These are phyloP conservation scores for Pyrrhia umbra DNA, from an alignment of 2,888 invertebrate species.

Conservation along the genomic window DNA sequence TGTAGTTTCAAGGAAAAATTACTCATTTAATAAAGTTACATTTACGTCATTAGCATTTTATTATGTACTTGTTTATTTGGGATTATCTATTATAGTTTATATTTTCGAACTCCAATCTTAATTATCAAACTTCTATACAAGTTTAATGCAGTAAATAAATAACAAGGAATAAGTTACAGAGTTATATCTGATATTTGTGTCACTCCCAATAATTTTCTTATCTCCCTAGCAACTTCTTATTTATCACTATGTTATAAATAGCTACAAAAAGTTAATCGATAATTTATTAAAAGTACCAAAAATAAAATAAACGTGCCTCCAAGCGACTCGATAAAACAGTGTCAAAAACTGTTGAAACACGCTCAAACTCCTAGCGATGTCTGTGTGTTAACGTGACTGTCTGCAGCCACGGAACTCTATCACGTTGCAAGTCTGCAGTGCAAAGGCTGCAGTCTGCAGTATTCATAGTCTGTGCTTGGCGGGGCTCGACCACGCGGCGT, in stretches of 20 bases:
- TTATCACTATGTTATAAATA: conserved; percentile 5
- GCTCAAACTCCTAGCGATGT: neutral
- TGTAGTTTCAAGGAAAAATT: neutral
- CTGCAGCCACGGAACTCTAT: conserved; percentile 6
- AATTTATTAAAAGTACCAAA: neutral
- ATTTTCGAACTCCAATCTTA: too few relatives aligned
- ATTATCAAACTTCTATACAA: too few relatives aligned
- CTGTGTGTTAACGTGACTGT: conserved; percentile 35
- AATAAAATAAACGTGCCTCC: neutral
- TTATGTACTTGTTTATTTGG: neutral
- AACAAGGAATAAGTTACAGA: too few relatives aligned
- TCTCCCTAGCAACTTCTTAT: neutral
- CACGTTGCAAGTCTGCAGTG: conserved; percentile 32
- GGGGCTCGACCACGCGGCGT: conserved; percentile 15
- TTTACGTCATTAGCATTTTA: neutral
- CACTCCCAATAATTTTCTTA: neutral
- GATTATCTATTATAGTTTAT: neutral
- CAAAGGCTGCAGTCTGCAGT: conserved; percentile 33
- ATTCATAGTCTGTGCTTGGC: conserved; percentile 18
- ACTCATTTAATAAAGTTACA: neutral
- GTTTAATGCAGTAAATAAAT: too few relatives aligned
- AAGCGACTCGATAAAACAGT: conserved; percentile 5
- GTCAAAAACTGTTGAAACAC: conserved; percentile 9
- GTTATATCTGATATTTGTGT: neutral
- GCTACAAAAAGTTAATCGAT: neutral